These are phyloP conservation scores for Drosophila barbarae DNA, from an alignment of 2,888 invertebrate species.

Conservation along the genomic window DNA sequence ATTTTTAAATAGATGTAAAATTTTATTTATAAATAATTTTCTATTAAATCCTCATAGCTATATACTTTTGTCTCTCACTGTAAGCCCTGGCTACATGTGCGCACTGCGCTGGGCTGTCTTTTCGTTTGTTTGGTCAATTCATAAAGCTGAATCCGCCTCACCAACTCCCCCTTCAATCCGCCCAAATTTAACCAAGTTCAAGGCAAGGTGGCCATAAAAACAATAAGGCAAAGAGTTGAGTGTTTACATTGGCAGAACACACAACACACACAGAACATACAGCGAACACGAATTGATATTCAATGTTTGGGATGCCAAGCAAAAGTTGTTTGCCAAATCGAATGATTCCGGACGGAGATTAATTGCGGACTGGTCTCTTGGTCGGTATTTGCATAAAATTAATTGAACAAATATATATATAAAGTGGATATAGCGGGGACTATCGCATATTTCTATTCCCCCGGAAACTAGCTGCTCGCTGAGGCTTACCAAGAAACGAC, in stretches of 20 bases:
- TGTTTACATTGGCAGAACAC: slow-evolving; percentile 28
- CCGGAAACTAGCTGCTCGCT: slow-evolving; percentile 38
- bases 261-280: neutral
- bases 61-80: neutral
- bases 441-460: neutral
- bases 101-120: slow-evolving; percentile 9
- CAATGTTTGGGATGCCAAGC: slow-evolving; percentile 10
- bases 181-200: slow-evolving; percentile 17
- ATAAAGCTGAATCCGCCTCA: slow-evolving; percentile 8
- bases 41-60: neutral
- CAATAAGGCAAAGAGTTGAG: slow-evolving; percentile 8
- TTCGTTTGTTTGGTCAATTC: slow-evolving; percentile 26
- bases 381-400: slow-evolving; percentile 22
- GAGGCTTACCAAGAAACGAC: slow-evolving; percentile 29
- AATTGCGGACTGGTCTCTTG: slow-evolving; percentile 8
- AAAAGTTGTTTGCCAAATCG: slow-evolving; percentile 37
- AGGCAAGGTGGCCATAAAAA: slow-evolving; percentile 14
- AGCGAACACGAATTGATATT: slow-evolving; percentile 19
- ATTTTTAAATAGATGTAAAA: no score
- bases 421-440: neutral
- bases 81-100: neutral
- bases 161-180: neutral
- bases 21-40: no score
- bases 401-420: neutral
- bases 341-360: slow-evolving; percentile 27